Conservation (phyloP, 1,140 invertebrate species). For the Cheumatopsyche charites region DNA sequence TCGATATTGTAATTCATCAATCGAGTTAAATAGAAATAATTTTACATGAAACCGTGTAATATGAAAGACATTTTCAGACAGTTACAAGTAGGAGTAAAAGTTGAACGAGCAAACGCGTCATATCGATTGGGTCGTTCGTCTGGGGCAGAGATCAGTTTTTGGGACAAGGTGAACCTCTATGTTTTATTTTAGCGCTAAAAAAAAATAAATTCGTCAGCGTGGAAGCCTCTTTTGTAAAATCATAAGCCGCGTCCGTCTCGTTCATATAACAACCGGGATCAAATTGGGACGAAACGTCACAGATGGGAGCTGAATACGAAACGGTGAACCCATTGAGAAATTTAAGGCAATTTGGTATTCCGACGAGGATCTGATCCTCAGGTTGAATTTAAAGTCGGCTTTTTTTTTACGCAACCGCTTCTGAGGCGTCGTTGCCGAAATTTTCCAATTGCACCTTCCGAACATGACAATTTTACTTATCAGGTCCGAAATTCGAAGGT, state of each 20-base stretch:
- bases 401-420: constrained; percentile 16
- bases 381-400: neutral
- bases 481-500: neutral
- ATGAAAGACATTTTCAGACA: neutral
- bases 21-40: too few relatives aligned
- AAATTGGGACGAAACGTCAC: neutral
- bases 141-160: constrained; percentile 14
- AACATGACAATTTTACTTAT: neutral
- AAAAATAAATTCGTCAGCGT: constrained; percentile 29
- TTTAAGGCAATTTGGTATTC: constrained; percentile 21
- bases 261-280: neutral
- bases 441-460: neutral
- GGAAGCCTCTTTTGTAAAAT: constrained; percentile 19
- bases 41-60: too few relatives aligned
- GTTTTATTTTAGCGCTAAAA: constrained; percentile 1
- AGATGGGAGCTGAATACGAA: neutral
- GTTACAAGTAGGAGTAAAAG: neutral
- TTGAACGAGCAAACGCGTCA: neutral
- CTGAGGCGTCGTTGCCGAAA: constrained; percentile 2
- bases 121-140: constrained; percentile 3
- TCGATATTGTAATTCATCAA: too few relatives aligned
- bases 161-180: constrained; percentile 34
- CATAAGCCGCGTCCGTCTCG: neutral
- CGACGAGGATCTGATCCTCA: neutral
- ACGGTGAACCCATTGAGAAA: neutral